Base-by-base conservation (phyloP, 2,797 vertebrate genomes). In the Coregonus sp. region DNA sequence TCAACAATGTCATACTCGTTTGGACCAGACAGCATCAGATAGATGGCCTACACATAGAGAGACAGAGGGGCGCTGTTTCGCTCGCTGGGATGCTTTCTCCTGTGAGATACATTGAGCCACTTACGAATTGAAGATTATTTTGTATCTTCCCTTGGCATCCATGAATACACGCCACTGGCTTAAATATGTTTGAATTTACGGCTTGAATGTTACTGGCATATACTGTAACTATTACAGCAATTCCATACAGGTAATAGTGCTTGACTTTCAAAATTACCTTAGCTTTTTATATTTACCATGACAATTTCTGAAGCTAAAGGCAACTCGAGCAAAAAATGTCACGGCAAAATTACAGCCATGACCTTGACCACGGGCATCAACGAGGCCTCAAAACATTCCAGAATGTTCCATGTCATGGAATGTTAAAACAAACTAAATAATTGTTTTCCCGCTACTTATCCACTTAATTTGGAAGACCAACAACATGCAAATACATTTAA, bases 401-500 rank as follows among this genome's bases (percentile, higher is more conserved):
- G 25, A 29, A 65, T 65, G 25, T 50, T 72, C 20, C 14, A 61
- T 70, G 52, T 40, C n/a, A 12, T 71, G 18, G 31, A 40, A 31
- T 25, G 52, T 25, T 7, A 77, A 71, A 47, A 61, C 14, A 47
- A 11, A 40, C 6, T 9, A 63, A 29, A 31, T 18, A 3, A 5
- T 1, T 37, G 1, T 37, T 77, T 52, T 82, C 84, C 68, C 79
- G 84, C 85, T 83, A 86, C 87, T 88, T 40, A 89, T 79, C 84
- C 87, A 87, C 73, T 82, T 82, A 85, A 90, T 91, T 89, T 89
- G 84, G 83, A 87, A 86, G 88, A 81, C 83, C 81, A 89, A 86
- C 83, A 87, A 80, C 75, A 88, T 81, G 72, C 71, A 78, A 85
- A 80, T 61, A 79, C 37, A 40, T 40, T 7, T 40, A 40, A 6